A percentile compares a stretch with the other conserved stretches of the same genome.
Conservation (phyloP, 1,140 invertebrate genomes). For the Drosophila repleta region DNA sequence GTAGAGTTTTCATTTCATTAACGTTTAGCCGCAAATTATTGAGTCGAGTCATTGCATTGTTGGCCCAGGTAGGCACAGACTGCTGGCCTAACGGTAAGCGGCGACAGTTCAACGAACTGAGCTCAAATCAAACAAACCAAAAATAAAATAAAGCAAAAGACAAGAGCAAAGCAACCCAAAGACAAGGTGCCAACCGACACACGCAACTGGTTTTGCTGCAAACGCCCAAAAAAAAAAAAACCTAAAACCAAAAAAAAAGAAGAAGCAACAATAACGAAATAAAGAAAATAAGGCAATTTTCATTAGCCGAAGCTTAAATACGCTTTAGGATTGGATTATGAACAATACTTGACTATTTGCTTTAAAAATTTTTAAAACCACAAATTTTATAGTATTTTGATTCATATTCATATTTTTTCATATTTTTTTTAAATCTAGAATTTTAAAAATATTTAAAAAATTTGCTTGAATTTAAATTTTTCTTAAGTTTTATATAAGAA, state of each 20-base stretch:
- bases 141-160: conserved; percentile 31
- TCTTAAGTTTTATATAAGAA: too few relatives aligned
- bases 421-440: too few relatives aligned
- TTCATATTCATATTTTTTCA: too few relatives aligned
- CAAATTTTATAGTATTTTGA: too few relatives aligned
- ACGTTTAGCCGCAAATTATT: conserved; percentile 59
- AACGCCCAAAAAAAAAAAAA: conserved; percentile 30
- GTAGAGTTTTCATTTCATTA: conserved; percentile 58
- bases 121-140: conserved; percentile 32
- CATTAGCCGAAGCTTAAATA: conserved; percentile 8
- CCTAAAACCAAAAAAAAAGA: neutral
- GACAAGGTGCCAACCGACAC: conserved; percentile 32
- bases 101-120: conserved; percentile 48
- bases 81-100: conserved; percentile 31
- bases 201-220: conserved; percentile 47
- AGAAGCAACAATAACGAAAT: conserved; percentile 14
- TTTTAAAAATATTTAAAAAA: too few relatives aligned
- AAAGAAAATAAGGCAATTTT: conserved; percentile 1
- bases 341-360: neutral
- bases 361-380: too few relatives aligned
- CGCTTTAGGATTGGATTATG: neutral
- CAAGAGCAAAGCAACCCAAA: conserved; percentile 35
- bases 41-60: conserved; percentile 21
- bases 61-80: conserved; percentile 17
- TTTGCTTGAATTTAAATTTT: too few relatives aligned